A percentile compares a stretch with the other conserved stretches of the same genome.
Conservation (phyloP, 2,113 vertebrate genomes). For the Amphiprion percula region DNA sequence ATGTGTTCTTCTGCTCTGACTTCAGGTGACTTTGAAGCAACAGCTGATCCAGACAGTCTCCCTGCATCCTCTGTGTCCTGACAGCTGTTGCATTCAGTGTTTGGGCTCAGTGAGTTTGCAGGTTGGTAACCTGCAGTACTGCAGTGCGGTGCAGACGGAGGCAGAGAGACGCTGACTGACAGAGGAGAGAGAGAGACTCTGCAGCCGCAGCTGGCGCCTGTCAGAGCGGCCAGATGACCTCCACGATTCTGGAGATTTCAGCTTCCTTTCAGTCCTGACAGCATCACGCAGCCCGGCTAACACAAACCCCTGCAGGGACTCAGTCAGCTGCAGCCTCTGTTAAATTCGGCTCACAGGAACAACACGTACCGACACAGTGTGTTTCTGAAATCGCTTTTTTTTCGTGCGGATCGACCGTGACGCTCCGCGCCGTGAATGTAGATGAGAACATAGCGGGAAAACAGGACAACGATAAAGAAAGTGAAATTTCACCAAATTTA, state of each 20-base stretch:
- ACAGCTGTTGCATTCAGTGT: conserved; percentile 31
- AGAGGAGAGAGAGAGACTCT: conserved; percentile 5
- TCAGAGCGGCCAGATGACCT: conserved; percentile 6
- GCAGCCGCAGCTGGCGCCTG: too few species aligned
- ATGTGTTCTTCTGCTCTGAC: too few species aligned
- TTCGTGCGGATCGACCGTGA: background rate
- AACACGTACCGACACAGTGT: too few species aligned
- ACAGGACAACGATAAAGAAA: background rate
- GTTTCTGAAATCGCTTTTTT: background rate
- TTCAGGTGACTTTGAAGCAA: too few species aligned
- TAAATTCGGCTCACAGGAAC: background rate
- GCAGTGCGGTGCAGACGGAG: conserved; percentile 52
- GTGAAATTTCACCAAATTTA: background rate
- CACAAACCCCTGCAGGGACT: background rate
- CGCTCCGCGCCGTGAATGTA: background rate
- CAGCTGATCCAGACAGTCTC: background rate
- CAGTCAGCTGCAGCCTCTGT: rapidly evolving
- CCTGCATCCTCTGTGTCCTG: background rate
- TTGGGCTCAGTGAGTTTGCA: background rate
- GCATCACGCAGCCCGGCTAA: rapidly evolving
- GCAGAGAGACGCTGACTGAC: conserved; percentile 14
- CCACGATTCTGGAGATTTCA: background rate
- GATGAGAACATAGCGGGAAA: background rate
- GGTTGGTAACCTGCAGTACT: conserved; percentile 20
- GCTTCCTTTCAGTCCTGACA: background rate